Percentiles rank a stretch among this genome's conserved stretches.
Evolutionary conservation across 2,888 invertebrate species (phyloP).

Genomic region (Lumbricus terrestris): DNA sequence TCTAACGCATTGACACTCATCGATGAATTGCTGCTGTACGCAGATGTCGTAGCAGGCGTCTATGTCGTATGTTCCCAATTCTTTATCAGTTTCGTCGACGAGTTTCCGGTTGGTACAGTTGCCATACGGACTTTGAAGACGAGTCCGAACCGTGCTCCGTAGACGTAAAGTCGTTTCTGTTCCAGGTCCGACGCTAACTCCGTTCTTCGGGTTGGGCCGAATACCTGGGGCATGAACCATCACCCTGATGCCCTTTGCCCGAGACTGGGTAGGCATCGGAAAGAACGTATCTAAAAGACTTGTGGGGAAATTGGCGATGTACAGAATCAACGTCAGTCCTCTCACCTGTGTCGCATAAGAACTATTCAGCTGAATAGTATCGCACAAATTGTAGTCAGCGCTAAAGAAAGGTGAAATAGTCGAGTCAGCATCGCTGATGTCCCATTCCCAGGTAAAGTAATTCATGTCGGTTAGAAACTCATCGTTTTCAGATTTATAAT

Average conservation of each 20-base stretch:
- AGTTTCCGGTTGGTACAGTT: constrained; percentile 11
- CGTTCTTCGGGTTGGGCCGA: constrained; percentile 12
- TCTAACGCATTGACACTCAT: neutral
- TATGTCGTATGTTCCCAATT: neutral
- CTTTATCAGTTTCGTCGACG: neutral
- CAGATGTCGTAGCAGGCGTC: neutral
- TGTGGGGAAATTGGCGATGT: constrained; percentile 20
- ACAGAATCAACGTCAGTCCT: constrained; percentile 11
- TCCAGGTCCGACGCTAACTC: constrained; percentile 16
- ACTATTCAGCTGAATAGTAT: neutral
- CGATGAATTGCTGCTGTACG: constrained; percentile 18
- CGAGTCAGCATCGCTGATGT: neutral
- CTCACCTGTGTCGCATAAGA: neutral
- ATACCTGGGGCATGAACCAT: constrained; percentile 14
- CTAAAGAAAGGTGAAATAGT: neutral
- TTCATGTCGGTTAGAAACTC: neutral
- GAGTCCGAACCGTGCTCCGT: neutral
- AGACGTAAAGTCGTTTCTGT: constrained; percentile 18
- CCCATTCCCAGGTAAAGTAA: neutral
- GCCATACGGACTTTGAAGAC: constrained; percentile 18
- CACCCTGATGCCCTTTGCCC: constrained; percentile 18
- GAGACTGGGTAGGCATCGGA: neutral
- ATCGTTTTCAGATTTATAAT: neutral
- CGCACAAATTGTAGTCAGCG: constrained; percentile 12
- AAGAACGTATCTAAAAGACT: neutral